Conservation (phyloP, 2,113 vertebrate genomes). For the Oenanthe melanoleuca region DNA sequence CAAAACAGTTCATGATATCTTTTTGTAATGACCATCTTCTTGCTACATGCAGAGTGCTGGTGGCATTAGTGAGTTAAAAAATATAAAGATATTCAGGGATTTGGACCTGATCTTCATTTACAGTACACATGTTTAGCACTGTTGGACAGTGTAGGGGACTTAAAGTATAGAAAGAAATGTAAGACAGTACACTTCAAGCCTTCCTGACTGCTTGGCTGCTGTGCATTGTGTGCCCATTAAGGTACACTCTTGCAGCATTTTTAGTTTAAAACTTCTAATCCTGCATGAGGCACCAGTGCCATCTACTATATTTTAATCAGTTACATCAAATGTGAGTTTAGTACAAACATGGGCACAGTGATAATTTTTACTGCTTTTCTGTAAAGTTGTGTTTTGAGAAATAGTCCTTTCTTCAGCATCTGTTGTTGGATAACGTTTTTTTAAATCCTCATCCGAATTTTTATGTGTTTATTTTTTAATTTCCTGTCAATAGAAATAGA, state of each 20-base stretch:
- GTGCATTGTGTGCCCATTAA: not conserved
- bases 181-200: not conserved
- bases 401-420: not conserved
- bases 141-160: not conserved
- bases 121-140: not conserved
- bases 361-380: constrained; percentile 8
- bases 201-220: not conserved
- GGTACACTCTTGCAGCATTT: not conserved
- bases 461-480: constrained; percentile 37
- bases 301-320: not conserved
- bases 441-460: constrained; percentile 18
- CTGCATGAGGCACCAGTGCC: not conserved
- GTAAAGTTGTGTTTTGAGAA: not conserved
- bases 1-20: not conserved
- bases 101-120: constrained; percentile 10
- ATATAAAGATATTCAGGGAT: not conserved
- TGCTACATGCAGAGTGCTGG: not conserved
- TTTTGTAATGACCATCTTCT: constrained; percentile 14
- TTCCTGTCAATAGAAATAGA: constrained; percentile 5
- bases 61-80: constrained; percentile 17
- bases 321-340: not conserved
- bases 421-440: not conserved
- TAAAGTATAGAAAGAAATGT: not conserved
- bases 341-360: not conserved
- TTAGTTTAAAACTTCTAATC: not conserved